phyloP scores from a whole-genome alignment of 2,113 vertebrate genomes.

The Ageneiosus marmoratus region DNA sequence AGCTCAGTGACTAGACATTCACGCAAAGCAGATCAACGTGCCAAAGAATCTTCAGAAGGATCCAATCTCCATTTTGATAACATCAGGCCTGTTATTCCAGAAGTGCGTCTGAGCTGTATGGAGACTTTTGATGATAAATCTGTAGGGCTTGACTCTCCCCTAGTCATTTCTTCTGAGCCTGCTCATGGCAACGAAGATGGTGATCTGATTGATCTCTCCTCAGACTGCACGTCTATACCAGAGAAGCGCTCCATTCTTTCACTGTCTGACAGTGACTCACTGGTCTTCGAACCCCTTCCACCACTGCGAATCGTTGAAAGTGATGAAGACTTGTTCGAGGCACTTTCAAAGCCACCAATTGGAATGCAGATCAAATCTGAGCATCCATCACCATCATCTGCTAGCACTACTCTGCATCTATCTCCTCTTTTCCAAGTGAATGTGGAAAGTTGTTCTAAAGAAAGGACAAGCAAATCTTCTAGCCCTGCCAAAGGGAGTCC shows the following conservation, averaged over 20 bases:
- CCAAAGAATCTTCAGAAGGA: constrained; percentile 79
- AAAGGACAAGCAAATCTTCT: constrained; percentile 66
- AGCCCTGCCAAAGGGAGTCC: constrained; percentile 54
- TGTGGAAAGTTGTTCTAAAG: constrained; percentile 86
- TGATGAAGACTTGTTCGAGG: constrained; percentile 84
- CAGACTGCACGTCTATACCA: constrained; percentile 90
- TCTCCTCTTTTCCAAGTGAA: constrained; percentile 88
- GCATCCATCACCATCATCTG: constrained; percentile 66
- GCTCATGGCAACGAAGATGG: constrained; percentile 80
- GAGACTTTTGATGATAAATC: constrained; percentile 88
- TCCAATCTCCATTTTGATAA: constrained; percentile 71
- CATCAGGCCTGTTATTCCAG: constrained; percentile 88
- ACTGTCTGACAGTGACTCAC: constrained; percentile 93
- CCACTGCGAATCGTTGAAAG: constrained; percentile 96
- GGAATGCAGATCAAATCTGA: constrained; percentile 51
- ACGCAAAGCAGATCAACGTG: constrained; percentile 70
- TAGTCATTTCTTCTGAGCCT: constrained; percentile 43
- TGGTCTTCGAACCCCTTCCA: constrained; percentile 92
- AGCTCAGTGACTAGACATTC: constrained; percentile 52
- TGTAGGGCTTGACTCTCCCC: constrained; percentile 71
- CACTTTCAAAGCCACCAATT: constrained; percentile 60
- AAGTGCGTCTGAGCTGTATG: constrained; percentile 95
- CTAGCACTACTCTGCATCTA: constrained; percentile 76
- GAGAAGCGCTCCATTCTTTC: constrained; percentile 92
- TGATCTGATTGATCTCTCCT: constrained; percentile 94